Evolutionary conservation across 2,888 invertebrate genomes (phyloP), one percentile per base, ranked within the genome.

Genomic region (Dichetophora obliterata): DNA sequence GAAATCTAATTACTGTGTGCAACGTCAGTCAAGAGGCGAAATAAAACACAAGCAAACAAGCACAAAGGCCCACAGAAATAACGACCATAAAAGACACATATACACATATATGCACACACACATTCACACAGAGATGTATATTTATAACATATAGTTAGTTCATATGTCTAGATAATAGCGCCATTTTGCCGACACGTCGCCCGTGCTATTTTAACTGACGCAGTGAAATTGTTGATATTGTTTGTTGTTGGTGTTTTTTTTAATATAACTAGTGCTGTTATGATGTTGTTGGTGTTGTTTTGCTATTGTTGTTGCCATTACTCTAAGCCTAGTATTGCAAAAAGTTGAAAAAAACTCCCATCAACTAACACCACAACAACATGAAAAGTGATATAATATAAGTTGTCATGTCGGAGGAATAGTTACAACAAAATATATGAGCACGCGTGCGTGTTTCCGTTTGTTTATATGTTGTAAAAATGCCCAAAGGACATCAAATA

Each of bases 1-100:
- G 84, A 85, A 85, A 85, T 84, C 84, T 85, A 85, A 85, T 85
- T 85, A 85, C 82, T 80, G 79, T 80, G 79, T 81, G 79, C 79
- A 79, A 77, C 78, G 78, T 69, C 72, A 75, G 74, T 61, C 77
- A 77, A 57, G 68, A 71, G 54, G 57, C 52, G 65, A 50, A n/a
- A 16, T 27, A 31, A 27, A 61, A 34, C 59, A 22, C 24, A 59
- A 52, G 9, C 50, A 68, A 48, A 65, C 16, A 31, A 22, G 59
- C 48, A 52, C 24, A 50, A 11, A 31, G 48, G 59, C 31, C 14
- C 14, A 48, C 11, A 34, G 19, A 43, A 43, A 43, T 34, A 27
- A 61, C 57, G 63, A 34, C 61, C 52, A 22, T 11, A 34, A 24
- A 52, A 69, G 9, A 37, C 52, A 52, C 19, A 54, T 57, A 59